Evolutionary conservation across 2,888 invertebrate species (phyloP).

Genomic region (Athalia rosae): DNA sequence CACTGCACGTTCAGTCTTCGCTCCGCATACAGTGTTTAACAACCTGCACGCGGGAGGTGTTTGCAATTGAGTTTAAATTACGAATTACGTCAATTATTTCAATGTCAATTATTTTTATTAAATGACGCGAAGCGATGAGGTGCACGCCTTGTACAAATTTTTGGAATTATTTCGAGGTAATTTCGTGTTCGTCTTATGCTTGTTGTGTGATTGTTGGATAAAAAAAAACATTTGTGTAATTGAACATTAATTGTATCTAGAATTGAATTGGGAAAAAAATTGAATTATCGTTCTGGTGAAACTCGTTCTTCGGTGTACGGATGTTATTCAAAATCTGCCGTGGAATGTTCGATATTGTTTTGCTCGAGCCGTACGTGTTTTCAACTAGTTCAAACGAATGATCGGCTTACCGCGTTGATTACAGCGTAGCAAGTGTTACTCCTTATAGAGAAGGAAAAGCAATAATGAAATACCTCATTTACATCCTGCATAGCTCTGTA

Average conservation of each 20-base stretch:
- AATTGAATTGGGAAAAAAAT: neutral
- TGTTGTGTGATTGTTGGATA: neutral
- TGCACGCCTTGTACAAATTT: conserved; percentile 51
- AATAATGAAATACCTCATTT: conserved; percentile 14
- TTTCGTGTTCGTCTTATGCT: neutral
- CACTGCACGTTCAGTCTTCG: conserved; percentile 45
- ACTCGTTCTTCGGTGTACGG: neutral
- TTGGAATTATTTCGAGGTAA: conserved; percentile 55
- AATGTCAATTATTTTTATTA: conserved; percentile 1
- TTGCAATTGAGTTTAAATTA: conserved; percentile 9
- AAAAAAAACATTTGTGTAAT: neutral
- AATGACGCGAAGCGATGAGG: conserved; percentile 46
- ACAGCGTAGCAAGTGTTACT: neutral
- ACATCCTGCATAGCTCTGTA: conserved; percentile 9
- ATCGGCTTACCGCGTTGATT: conserved; percentile 5
- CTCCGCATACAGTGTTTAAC: conserved; percentile 27
- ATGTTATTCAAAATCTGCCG: neutral
- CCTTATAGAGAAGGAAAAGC: conserved; percentile 1
- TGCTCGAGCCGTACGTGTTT: neutral
- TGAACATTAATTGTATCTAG: no score
- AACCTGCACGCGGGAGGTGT: neutral
- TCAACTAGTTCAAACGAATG: conserved; percentile 1
- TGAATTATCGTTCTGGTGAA: neutral
- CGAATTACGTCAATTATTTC: neutral
- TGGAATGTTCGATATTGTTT: conserved; percentile 25